Evolutionary conservation across 2,113 vertebrate genomes (phyloP), one percentile per base, ranked within the genome.

Genomic region (Lophura nycthemera): DNA sequence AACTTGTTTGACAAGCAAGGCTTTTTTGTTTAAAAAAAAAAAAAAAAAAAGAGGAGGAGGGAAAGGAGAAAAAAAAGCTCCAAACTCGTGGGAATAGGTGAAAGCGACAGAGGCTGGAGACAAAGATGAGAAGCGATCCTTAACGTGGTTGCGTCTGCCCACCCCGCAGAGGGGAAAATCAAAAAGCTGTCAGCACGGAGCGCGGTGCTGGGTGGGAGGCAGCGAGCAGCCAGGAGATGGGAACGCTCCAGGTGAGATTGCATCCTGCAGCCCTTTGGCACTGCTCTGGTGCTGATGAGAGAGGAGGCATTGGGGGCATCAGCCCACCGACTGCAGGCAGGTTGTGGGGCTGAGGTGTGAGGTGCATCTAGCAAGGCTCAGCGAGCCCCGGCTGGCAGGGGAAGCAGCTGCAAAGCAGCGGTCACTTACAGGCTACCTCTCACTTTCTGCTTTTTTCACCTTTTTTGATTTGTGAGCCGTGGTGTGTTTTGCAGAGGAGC

Each of bases 401-500:
- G 27, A 76, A 80, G 52, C 3, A 2, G 17, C 48, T 32, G 9
- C 19, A 69, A 86, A 86, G 36, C 38, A 15, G 17, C 2, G 1
- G 27, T 19, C 79, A 6, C 65, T 85, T 54, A 38, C 14, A 29
- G 77, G 11, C 66, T 43, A 12, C 8, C 79, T 25, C 88, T 76
- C 56, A 1, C 27, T 57, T 80, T 86, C 83, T 66, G 43, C 16
- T 57, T 3, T 67, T 69, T 94, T 88, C 83, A 88, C 92, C 92
- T 90, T 86, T 90, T 83, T 81, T 90, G 88, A 94, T 91, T 90
- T 78, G 73, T 48, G 83, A 90, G 38, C 83, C 73, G 48, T 65
- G 86, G 88, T 90, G 73, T 52, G 48, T 75, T 96, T 94, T 95
- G 83, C 83, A 81, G 88, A 65, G 77, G 73, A 96, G 57, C 29